Evolutionary conservation across 2,113 vertebrate species (phyloP).

Genomic region (Epinephelus cyanopodus): DNA sequence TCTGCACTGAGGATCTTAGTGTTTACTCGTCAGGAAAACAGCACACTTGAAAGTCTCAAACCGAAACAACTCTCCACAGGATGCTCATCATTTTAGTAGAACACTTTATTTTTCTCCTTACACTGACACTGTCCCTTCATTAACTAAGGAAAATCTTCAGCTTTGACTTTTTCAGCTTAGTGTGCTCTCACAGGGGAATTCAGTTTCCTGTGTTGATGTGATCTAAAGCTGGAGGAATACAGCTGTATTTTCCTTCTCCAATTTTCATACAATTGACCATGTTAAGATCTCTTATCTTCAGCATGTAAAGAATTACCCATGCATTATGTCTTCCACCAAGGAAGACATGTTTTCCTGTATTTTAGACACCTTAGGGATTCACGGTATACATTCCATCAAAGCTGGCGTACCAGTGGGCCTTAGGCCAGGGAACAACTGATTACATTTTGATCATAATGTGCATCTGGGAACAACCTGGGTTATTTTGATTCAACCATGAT

Average conservation of each 20-base stretch:
- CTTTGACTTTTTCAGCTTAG: conserved; percentile 14
- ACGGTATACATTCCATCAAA: background rate
- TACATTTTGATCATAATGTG: background rate
- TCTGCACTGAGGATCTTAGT: background rate
- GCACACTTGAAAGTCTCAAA: conserved; percentile 18
- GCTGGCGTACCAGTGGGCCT: background rate
- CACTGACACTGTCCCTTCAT: background rate
- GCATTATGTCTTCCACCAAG: background rate
- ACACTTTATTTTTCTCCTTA: background rate
- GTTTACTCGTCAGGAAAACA: conserved; percentile 37
- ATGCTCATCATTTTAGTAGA: background rate
- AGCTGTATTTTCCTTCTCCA: background rate
- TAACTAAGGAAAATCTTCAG: background rate
- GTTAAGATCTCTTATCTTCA: conserved; percentile 13
- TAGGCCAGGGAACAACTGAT: background rate
- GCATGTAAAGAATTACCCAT: conserved; percentile 9
- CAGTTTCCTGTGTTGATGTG: conserved; percentile 79
- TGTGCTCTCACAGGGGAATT: conserved; percentile 63
- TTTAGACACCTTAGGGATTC: background rate
- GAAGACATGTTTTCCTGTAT: conserved; percentile 4
- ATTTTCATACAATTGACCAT: background rate
- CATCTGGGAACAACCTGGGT: background rate
- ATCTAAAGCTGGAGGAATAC: conserved; percentile 52
- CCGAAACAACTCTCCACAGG: conserved; percentile 9
- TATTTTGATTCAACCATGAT: background rate